Evolutionary conservation across 2,888 invertebrate genomes (phyloP), one percentile per base, ranked within the genome.

Genomic region (Steinernema hermaphroditum): DNA sequence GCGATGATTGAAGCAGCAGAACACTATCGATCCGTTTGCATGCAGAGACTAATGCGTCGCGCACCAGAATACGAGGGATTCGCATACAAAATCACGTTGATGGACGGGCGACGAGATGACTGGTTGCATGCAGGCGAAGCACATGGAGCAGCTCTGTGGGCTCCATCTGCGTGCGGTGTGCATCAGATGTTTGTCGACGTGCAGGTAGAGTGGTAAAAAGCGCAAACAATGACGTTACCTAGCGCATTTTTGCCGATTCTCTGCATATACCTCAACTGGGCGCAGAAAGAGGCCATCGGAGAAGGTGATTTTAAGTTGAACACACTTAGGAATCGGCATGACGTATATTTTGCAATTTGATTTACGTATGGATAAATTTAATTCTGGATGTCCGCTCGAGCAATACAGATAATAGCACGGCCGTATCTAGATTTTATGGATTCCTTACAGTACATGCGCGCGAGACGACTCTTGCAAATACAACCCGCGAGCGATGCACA

Each of bases 171-270:
- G 22, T 4, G 16, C 22, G n/a, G 46, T n/a, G 46, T 46, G 22
- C 46, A 62, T 62, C 62, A 62, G 62, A 16, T 62, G 62, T 62
- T 62, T 62, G 62, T 29, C 29, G 16, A 62, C 62, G 62, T 62
- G 32, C 62, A 22, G 62, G 62, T 62, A 62, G 6, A 46, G 46
- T 19, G 46, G 46, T 2, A 54, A 54, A 62, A 62, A 62, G 62
- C 62, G 62, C 62, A 62, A 62, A 62, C 62, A 62, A 62, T 62
- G 62, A 62, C 62, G 62, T 62, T 62, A 12, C 32, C 29, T 14
- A 4, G 16, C 29, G 62, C 32, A n/a, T 62, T 62, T 62, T 62
- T 22, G 24, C 12, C 50, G 19, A 8, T 37, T n/a, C n/a, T 12
- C 6, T 37, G 37, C 37, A 37, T 37, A 37, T 37, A 4, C 12